Evolutionary conservation across 1,140 invertebrate genomes (phyloP).

Genomic region (Ostrea denselamellosa): DNA sequence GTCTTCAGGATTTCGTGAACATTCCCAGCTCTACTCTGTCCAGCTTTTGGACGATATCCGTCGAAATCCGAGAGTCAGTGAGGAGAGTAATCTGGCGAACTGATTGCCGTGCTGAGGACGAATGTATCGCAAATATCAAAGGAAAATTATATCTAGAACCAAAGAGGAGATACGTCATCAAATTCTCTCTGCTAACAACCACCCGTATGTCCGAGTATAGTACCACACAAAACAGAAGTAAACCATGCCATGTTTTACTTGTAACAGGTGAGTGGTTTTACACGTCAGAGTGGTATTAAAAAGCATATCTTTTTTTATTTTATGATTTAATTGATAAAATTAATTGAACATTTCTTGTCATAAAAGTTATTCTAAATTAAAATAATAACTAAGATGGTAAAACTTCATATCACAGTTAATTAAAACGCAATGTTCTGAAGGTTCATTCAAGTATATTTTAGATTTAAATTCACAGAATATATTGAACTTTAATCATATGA

Average conservation of each 20-base stretch:
- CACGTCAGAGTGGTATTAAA: too few relatives aligned
- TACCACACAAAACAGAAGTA: background rate
- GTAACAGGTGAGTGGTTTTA: background rate
- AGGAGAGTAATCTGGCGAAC: background rate
- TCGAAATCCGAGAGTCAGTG: background rate
- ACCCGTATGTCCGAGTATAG: background rate
- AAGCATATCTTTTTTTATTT: too few relatives aligned
- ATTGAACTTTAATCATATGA: too few relatives aligned
- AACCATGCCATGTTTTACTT: background rate
- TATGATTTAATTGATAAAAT: background rate
- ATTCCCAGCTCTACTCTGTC: background rate
- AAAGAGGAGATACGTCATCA: background rate
- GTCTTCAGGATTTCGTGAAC: background rate
- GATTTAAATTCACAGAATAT: background rate
- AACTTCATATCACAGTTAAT: background rate
- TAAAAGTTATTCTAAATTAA: background rate
- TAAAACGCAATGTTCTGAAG: background rate
- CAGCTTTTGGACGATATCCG: background rate
- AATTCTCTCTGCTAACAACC: background rate
- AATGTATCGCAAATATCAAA: background rate
- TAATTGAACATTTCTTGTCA: background rate
- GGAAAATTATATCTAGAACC: background rate
- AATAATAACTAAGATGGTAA: background rate
- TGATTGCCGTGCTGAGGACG: background rate
- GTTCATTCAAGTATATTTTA: background rate